Evolutionary conservation across 2,797 vertebrate species (phyloP), one percentile per base, ranked within the genome.

Genomic region (Dromococcyx pavoninus): DNA sequence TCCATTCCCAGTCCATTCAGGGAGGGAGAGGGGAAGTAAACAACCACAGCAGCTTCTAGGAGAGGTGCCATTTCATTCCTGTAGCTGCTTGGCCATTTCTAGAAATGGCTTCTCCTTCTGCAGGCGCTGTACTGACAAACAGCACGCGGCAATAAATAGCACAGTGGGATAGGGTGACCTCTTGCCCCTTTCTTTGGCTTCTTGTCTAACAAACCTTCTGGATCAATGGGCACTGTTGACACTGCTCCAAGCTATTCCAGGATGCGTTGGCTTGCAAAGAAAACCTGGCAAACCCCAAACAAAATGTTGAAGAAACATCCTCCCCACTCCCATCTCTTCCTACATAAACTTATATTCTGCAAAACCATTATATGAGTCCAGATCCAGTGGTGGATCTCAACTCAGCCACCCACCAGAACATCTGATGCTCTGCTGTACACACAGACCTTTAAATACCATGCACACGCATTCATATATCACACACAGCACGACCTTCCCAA

Each of bases 131-230:
- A 10, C 70, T 73, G 88, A 76, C 77, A 81, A 37, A 19, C 6
- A 93, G 82, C 89, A 95, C 15, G 91, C 65, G 75, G 93, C 91
- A 93, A 94, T 93, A 95, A 96, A 94, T 94, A 96, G 91, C 87
- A 90, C 77, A 67, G 61, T 73, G 86, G 76, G 50, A 88, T 30
- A 37, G 62, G 2, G 61, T 77, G 83, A 96, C 81, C 53, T 58
- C 86, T 73, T 96, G 94, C 48, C 89, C 83, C 84, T 94, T 76
- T 72, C 54, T 88, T 71, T 92, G 86, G 67, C 67, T 87, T 78
- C 85, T 67, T 81, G 72, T 80, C 77, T 60, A 71, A 50, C 37
- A 79, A 74, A 17, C 33, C 44, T 54, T 41, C 46, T 21, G 41
- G 56, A 48, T 91, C 94, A 93, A 58, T 94, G 76, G 53, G 77